These are phyloP conservation scores for Hypotaenidia philippensis DNA, from an alignment of 2,797 vertebrate species.

Conservation along the genomic window DNA sequence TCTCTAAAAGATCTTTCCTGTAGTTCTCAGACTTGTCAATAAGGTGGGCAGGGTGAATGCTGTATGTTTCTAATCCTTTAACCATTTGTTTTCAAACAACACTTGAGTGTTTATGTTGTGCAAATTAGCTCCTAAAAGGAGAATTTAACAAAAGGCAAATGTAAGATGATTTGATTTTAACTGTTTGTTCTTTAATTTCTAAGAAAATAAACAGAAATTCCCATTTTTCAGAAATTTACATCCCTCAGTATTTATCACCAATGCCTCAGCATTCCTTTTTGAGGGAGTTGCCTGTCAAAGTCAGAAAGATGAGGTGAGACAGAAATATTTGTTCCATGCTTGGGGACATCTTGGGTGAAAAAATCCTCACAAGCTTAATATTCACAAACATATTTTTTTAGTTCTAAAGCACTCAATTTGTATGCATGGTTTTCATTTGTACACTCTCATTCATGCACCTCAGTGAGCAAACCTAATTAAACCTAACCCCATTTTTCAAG, in stretches of 20 bases:
- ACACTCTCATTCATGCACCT: neutral
- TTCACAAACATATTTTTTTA: neutral
- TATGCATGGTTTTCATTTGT: neutral
- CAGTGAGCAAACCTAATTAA: neutral
- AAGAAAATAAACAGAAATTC: neutral
- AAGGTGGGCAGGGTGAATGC: slow-evolving; percentile 52
- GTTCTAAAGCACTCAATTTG: neutral
- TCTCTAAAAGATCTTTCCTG: slow-evolving; percentile 65
- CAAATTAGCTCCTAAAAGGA: slow-evolving; percentile 46
- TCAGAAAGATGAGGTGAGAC: neutral
- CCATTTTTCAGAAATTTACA: neutral
- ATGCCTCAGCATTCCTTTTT: neutral
- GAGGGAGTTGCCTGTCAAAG: neutral
- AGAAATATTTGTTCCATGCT: neutral
- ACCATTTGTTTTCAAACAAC: slow-evolving; percentile 70
- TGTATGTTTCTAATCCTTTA: slow-evolving; percentile 70
- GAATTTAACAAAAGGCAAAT: neutral
- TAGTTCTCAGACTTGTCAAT: slow-evolving; percentile 49
- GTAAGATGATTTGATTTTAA: slow-evolving; percentile 1
- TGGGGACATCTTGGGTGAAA: neutral
- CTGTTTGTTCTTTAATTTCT: neutral
- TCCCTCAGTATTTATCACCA: neutral
- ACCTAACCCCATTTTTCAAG: neutral
- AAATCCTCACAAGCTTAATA: neutral
- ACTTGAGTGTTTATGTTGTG: slow-evolving; percentile 47